Conservation (phyloP, 2,888 invertebrate species). For the Odontomyia ornata region DNA sequence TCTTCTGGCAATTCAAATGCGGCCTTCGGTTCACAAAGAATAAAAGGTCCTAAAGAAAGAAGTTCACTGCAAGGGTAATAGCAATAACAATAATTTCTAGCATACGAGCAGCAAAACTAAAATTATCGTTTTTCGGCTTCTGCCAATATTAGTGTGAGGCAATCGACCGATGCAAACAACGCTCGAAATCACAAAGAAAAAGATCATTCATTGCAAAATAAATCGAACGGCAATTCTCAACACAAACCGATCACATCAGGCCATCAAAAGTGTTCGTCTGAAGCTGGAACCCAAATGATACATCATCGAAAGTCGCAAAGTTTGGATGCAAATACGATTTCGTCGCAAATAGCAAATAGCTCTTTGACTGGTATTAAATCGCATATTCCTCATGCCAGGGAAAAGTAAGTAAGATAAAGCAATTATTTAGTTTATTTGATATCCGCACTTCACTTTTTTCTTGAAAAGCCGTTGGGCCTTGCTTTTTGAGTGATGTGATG, state of each 20-base stretch:
- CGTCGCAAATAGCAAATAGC: conserved; percentile 54
- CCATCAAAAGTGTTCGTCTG: conserved; percentile 43
- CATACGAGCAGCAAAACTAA: background rate
- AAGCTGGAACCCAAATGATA: conserved; percentile 55
- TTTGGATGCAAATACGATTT: conserved; percentile 72
- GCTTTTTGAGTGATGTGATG: no score
- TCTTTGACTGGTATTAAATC: conserved; percentile 44
- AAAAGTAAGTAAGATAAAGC: conserved; percentile 45
- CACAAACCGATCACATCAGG: conserved; percentile 49
- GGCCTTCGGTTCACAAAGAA: conserved; percentile 66
- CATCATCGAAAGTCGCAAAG: conserved; percentile 85
- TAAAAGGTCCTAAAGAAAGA: conserved; percentile 72
- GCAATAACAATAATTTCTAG: background rate
- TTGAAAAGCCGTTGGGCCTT: no score
- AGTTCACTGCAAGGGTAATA: conserved; percentile 60
- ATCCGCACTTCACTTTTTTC: no score
- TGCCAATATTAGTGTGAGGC: conserved; percentile 45
- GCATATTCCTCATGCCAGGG: conserved; percentile 35
- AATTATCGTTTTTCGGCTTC: no score
- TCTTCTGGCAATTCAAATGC: conserved; percentile 51
- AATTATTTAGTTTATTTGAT: background rate
- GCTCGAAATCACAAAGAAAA: conserved; percentile 10
- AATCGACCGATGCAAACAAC: conserved; percentile 21
- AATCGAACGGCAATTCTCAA: conserved; percentile 46
- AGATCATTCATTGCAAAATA: conserved; percentile 1